Percentiles rank a stretch among this genome's conserved stretches.
phyloP scores from a whole-genome alignment of 1,140 invertebrate species.

The Drosophila pandora region DNA sequence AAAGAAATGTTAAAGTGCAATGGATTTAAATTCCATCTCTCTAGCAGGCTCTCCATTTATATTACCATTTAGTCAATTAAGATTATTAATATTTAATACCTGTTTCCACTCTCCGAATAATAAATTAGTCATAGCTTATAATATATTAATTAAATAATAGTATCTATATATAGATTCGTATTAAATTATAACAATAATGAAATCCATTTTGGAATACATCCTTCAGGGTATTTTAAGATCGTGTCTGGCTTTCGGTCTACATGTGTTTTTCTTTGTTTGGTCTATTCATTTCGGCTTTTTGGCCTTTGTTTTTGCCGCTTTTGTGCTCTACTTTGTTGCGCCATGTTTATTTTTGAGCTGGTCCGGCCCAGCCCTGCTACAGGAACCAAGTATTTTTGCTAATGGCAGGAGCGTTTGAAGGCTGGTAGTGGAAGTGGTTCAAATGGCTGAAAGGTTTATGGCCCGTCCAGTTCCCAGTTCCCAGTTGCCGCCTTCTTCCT shows the following conservation, averaged over 20 bases:
- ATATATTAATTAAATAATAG: too few species aligned
- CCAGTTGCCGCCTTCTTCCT: background rate
- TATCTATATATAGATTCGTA: too few species aligned
- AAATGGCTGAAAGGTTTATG: slow-evolving; percentile 52
- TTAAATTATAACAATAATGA: too few species aligned
- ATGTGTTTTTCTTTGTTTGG: slow-evolving; percentile 50
- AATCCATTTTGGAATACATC: background rate
- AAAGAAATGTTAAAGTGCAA: background rate
- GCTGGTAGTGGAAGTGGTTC: slow-evolving; percentile 36
- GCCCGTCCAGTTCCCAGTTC: slow-evolving; percentile 40
- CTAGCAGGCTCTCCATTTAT: too few species aligned
- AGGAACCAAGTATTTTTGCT: slow-evolving; percentile 20
- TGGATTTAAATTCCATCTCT: too few species aligned
- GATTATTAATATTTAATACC: too few species aligned
- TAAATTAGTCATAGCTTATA: too few species aligned
- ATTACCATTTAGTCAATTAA: too few species aligned
- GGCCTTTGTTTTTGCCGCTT: slow-evolving; percentile 45
- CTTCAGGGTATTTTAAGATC: slow-evolving; percentile 21
- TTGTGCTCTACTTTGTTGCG: slow-evolving; percentile 53
- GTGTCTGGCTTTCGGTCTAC: slow-evolving; percentile 4
- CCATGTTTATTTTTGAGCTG: slow-evolving; percentile 52
- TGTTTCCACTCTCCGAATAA: too few species aligned
- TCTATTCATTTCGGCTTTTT: slow-evolving; percentile 52
- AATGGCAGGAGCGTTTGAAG: slow-evolving; percentile 41
- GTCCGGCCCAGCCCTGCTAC: slow-evolving; percentile 9